phyloP scores from a whole-genome alignment of 2,113 vertebrate genomes.

The Gorsachius goisagi region DNA sequence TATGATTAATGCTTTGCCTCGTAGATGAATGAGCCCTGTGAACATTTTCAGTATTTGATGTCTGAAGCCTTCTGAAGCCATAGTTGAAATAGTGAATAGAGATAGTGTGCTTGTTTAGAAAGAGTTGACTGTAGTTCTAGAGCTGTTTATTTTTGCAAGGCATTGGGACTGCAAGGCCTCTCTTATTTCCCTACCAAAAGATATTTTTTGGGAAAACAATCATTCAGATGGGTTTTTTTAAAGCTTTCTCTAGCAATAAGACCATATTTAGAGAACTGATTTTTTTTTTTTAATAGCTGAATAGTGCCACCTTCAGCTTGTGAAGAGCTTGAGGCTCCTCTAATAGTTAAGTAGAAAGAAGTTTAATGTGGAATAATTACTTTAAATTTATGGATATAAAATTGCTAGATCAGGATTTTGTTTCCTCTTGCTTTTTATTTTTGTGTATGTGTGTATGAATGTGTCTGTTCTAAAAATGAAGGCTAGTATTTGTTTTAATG shows the following conservation, averaged over 20 bases:
- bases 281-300: neutral
- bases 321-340: neutral
- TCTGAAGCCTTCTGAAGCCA: neutral
- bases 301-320: neutral
- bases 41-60: neutral
- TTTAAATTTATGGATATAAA: neutral
- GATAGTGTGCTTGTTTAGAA: neutral
- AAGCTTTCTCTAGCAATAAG: neutral
- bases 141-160: neutral
- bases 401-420: neutral
- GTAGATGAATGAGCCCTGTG: constrained; percentile 26
- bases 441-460: neutral
- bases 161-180: neutral
- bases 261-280: neutral
- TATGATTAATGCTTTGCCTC: constrained; percentile 39
- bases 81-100: neutral
- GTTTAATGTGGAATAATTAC: neutral
- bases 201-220: neutral
- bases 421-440: neutral
- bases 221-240: neutral
- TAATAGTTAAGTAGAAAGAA: neutral
- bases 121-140: constrained; percentile 10
- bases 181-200: neutral
- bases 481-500: neutral
- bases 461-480: neutral